Evolutionary conservation across 2,888 invertebrate genomes (phyloP).

Genomic region (Ceratothoa steindachneri): DNA sequence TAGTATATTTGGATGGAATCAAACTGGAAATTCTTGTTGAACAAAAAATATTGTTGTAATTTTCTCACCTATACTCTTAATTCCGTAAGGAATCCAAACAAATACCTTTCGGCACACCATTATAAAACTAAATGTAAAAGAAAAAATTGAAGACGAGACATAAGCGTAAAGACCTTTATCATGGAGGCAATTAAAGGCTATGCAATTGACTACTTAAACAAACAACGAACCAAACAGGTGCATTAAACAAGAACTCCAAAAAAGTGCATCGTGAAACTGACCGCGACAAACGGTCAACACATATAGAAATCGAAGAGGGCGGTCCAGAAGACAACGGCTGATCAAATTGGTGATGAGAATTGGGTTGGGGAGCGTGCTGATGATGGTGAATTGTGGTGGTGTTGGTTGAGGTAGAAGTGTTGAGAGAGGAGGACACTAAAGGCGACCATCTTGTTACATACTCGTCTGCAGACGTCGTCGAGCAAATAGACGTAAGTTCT

Average conservation of each 20-base stretch:
- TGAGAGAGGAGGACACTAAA: conserved; percentile 22
- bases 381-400: conserved; percentile 16
- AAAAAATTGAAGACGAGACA: no score
- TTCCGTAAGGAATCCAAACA: no score
- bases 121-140: no score
- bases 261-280: conserved; percentile 18
- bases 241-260: no score
- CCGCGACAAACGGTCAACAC: conserved; percentile 25
- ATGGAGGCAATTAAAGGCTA: no score
- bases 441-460: conserved; percentile 19
- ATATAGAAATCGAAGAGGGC: conserved; percentile 21
- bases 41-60: no score
- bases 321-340: conserved; percentile 16
- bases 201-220: neutral
- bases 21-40: no score
- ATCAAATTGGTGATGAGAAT: conserved; percentile 7
- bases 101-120: no score
- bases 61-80: no score
- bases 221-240: neutral
- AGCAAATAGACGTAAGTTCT: conserved; percentile 41
- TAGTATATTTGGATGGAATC: no score
- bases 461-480: conserved; percentile 32
- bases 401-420: conserved; percentile 24
- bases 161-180: no score
- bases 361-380: conserved; percentile 19